Conservation (phyloP, 2,888 invertebrate genomes). For the Aspidapion aeneum region DNA sequence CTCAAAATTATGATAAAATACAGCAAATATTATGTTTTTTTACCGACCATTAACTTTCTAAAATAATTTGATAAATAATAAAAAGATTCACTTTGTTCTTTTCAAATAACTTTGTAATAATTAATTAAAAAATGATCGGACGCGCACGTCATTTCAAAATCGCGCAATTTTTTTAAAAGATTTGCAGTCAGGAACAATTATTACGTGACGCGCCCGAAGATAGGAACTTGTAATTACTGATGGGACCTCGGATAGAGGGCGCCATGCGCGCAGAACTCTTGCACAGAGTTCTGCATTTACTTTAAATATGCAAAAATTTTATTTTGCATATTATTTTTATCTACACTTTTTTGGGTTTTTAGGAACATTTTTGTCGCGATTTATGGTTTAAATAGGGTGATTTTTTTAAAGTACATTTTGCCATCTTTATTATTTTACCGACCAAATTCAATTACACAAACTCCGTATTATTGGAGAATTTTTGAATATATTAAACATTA, state of each 20-base stretch:
- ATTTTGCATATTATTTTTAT: constrained; percentile 29
- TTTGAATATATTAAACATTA: too few relatives aligned
- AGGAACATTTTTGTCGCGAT: constrained; percentile 51
- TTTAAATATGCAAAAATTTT: not conserved
- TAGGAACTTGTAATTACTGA: constrained; percentile 50
- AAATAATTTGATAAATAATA: not conserved
- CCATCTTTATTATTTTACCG: too few relatives aligned
- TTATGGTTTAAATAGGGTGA: constrained; percentile 9
- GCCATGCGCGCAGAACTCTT: constrained; percentile 24
- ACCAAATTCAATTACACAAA: too few relatives aligned
- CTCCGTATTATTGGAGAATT: too few relatives aligned
- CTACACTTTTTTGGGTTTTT: constrained; percentile 42
- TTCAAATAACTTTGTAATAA: not conserved
- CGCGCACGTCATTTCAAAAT: not conserved
- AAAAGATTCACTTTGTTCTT: not conserved
- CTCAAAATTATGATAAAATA: not conserved
- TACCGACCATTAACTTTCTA: not conserved
- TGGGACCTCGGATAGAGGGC: constrained; percentile 47
- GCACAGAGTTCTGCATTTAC: constrained; percentile 28
- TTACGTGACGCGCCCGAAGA: constrained; percentile 40
- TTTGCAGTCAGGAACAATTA: constrained; percentile 43
- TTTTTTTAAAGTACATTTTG: too few relatives aligned
- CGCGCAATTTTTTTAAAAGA: not conserved
- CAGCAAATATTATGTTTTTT: not conserved
- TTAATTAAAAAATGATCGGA: not conserved